Conservation (phyloP, 2,113 vertebrate genomes). For the Sinocyclocheilus maitianheensis region DNA sequence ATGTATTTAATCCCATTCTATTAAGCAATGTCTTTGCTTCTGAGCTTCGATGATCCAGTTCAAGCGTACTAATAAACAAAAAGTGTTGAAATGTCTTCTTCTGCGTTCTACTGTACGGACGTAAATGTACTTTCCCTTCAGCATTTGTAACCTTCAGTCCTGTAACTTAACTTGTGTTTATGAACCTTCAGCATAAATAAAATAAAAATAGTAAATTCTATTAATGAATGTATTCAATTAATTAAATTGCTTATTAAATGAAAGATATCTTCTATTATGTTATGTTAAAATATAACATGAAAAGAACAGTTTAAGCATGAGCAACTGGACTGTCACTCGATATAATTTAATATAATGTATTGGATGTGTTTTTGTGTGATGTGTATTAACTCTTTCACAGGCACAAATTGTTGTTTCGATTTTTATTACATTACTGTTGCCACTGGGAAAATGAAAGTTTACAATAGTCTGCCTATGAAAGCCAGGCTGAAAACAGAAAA, state of each 20-base stretch:
- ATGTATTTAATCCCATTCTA: too few relatives aligned
- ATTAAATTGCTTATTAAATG: too few relatives aligned
- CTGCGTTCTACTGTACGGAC: too few relatives aligned
- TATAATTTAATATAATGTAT: background rate
- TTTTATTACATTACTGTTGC: conserved; percentile 70
- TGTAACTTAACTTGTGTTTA: background rate
- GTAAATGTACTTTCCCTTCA: too few relatives aligned
- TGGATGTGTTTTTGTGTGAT: background rate
- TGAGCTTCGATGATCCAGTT: too few relatives aligned
- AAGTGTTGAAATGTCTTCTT: too few relatives aligned
- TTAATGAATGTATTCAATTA: too few relatives aligned
- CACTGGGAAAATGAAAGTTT: conserved; percentile 71
- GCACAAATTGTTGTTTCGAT: conserved; percentile 50
- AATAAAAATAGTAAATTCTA: background rate
- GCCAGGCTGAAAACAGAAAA: conserved; percentile 69
- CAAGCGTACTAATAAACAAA: too few relatives aligned
- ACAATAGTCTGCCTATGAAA: conserved; percentile 70
- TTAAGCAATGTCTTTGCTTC: too few relatives aligned
- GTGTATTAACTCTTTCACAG: background rate
- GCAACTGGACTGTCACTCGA: background rate
- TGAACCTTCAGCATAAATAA: background rate
- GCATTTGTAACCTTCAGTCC: background rate
- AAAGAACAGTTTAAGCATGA: background rate
- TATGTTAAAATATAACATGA: background rate
- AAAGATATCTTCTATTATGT: background rate